Evolutionary conservation across 2,797 vertebrate species (phyloP), one percentile per base, ranked within the genome.

Genomic region (Gymnothorax reevesii): DNA sequence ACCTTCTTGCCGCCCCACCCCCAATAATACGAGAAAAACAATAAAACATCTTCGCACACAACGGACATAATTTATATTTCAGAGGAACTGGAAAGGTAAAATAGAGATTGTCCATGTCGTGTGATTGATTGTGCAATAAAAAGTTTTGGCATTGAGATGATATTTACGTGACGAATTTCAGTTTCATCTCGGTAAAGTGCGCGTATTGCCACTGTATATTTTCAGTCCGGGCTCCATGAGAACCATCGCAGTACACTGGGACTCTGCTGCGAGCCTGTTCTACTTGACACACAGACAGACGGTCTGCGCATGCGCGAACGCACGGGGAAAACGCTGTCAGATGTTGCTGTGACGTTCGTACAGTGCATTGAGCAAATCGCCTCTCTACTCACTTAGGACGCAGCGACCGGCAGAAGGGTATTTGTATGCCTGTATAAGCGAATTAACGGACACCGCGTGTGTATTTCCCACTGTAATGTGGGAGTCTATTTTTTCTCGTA

Each of bases 281-380:
- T 54, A 54, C 49, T 4, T n/a, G 52, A 54, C n/a, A 9, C 20
- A 9, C 77, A 80, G 52, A 20, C 52, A 22, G 52, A 54, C 7
- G 10, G 52, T 80, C 77, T 52, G 49, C 15, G 77, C 52, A 52
- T 80, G 17, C 52, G 10, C 77, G 77, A 49, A 80, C 49, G 75
- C 75, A 15, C 17, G 42, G 42, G 75, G 52, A 52, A 79, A 79
- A 20, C 33, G 52, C 77, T 80, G 77, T 80, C 77, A 77, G 15
- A n/a, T 54, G 20, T 49, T 57, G 80, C 62, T 57, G 60, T 86
- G 86, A 86, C 86, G 86, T 86, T 66, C 86, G 17, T 73, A 57
- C 9, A 79, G 33, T 71, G 1, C 86, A 71, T 82, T 8, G 52
- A 83, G 86, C 86, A 59, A 55, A 69, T 84, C 83, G 83, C 77